Evolutionary conservation across 2,888 invertebrate genomes (phyloP).

Genomic region (Volucella zonaria): DNA sequence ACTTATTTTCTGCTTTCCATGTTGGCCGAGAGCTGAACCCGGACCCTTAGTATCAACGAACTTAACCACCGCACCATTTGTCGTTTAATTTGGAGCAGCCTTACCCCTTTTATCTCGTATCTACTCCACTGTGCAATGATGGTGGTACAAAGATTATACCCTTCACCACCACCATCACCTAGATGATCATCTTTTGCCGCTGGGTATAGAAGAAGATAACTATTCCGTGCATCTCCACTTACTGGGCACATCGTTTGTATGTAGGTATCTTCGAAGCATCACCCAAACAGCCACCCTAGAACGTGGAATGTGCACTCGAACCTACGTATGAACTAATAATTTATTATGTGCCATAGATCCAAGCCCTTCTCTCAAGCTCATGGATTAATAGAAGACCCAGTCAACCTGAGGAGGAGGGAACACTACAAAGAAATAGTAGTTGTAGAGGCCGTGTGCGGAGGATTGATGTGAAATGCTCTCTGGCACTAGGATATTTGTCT

Average conservation of each 20-base stretch:
- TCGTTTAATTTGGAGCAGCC: too few species aligned
- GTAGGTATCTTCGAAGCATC: slow-evolving; percentile 18
- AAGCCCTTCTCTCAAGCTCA: slow-evolving; percentile 49
- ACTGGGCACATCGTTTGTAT: slow-evolving; percentile 17
- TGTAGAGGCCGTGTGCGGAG: slow-evolving; percentile 28
- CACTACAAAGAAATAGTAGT: not conserved
- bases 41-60: too few species aligned
- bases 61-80: too few species aligned
- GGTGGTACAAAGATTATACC: slow-evolving; percentile 42
- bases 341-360: slow-evolving; percentile 71
- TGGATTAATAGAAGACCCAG: slow-evolving; percentile 48
- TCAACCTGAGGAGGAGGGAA: slow-evolving; percentile 11
- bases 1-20: too few species aligned
- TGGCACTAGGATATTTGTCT: slow-evolving; percentile 71
- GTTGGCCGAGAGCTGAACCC: too few species aligned
- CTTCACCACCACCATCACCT: not conserved
- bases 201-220: slow-evolving; percentile 46
- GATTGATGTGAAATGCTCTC: slow-evolving; percentile 42
- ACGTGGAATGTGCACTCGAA: slow-evolving; percentile 54
- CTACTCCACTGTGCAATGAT: slow-evolving; percentile 48
- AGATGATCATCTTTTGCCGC: slow-evolving; percentile 39
- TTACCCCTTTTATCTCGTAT: not conserved
- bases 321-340: slow-evolving; percentile 71
- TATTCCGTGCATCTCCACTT: slow-evolving; percentile 29
- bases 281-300: slow-evolving; percentile 41